These are phyloP conservation scores for Metopia argyrocephala DNA, from an alignment of 2,888 invertebrate species.

Conservation along the genomic window DNA sequence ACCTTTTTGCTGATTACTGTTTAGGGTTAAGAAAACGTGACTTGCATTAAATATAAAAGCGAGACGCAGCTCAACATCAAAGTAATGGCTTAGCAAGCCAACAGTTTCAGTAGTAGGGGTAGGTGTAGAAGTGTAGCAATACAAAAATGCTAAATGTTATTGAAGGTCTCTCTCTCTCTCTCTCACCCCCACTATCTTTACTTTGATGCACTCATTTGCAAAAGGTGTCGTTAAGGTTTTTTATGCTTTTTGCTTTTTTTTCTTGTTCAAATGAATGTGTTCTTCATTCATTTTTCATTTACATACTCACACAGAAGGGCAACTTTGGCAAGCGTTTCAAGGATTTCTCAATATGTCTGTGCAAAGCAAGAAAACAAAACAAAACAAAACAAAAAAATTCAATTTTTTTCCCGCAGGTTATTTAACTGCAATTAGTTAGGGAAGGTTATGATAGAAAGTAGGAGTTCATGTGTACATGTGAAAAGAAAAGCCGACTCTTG, in stretches of 20 bases:
- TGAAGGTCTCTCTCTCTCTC: too few species aligned
- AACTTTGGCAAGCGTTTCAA: too few species aligned
- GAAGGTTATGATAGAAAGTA: constrained; percentile 26
- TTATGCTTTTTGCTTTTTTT: constrained; percentile 13
- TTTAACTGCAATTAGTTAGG: constrained; percentile 58
- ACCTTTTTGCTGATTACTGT: constrained; percentile 15
- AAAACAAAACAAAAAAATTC: constrained; percentile 15
- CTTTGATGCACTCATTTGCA: too few species aligned
- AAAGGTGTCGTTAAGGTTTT: constrained; percentile 60
- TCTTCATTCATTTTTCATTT: too few species aligned
- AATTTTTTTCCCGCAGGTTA: constrained; percentile 53
- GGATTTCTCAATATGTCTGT: too few species aligned
- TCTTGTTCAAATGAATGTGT: neutral
- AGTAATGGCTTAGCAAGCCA: neutral
- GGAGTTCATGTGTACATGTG: neutral
- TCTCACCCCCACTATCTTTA: too few species aligned
- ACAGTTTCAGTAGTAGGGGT: too few species aligned
- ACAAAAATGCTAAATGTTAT: too few species aligned
- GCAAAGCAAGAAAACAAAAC: too few species aligned
- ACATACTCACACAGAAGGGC: too few species aligned
- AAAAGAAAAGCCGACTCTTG: too few species aligned
- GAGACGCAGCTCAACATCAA: constrained; percentile 45
- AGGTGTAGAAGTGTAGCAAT: too few species aligned
- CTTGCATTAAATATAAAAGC: constrained; percentile 51
- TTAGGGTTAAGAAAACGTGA: constrained; percentile 54